Conservation (phyloP, 2,113 vertebrate species). For the Thomomys bottae region DNA sequence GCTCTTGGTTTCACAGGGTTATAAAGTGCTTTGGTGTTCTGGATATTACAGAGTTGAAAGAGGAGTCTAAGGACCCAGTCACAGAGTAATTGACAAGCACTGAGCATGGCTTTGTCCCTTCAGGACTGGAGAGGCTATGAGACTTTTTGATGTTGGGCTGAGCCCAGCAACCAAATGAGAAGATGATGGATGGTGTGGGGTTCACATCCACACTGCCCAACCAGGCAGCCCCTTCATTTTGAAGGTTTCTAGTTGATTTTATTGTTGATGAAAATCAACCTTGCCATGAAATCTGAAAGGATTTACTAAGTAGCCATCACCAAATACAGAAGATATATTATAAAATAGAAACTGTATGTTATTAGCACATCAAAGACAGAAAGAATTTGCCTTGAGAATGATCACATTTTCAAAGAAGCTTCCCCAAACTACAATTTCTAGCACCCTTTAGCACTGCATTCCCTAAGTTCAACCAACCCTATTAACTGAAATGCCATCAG, state of each 20-base stretch:
- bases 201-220: conserved; percentile 1
- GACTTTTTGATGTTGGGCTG: not conserved
- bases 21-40: conserved; percentile 39
- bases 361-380: conserved; percentile 66
- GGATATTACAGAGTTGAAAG: conserved; percentile 22
- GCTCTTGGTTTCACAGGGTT: conserved; percentile 47
- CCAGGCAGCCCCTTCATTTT: conserved; percentile 19
- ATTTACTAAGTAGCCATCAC: conserved; percentile 53
- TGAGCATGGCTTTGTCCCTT: not conserved
- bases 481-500: not conserved
- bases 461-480: not conserved
- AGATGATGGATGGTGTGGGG: not conserved
- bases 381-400: conserved; percentile 36
- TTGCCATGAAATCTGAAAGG: conserved; percentile 65
- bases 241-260: conserved; percentile 59
- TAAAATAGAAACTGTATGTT: conserved; percentile 17
- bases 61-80: not conserved
- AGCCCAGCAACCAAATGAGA: conserved; percentile 44
- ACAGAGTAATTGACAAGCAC: not conserved
- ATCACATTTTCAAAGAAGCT: conserved; percentile 45
- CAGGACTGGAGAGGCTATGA: not conserved
- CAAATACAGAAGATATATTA: conserved; percentile 37
- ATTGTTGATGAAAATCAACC: conserved; percentile 67
- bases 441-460: not conserved
- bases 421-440: not conserved